These are phyloP conservation scores for Holothuria scabra DNA, from an alignment of 53 echinoderm and acorn worm species.

Conservation along the genomic window DNA sequence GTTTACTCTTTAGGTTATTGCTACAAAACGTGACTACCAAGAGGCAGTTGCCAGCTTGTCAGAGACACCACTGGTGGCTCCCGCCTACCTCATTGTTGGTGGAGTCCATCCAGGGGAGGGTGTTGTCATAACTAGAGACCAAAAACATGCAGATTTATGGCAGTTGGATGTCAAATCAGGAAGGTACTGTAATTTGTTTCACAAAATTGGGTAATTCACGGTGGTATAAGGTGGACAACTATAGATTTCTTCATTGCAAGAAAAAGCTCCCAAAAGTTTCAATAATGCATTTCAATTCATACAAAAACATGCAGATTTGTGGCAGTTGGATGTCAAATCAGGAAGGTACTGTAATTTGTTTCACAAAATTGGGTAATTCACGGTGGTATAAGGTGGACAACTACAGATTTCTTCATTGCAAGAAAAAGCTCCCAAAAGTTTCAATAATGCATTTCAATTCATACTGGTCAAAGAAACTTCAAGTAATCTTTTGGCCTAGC, in stretches of 20 bases:
- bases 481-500: too few species aligned
- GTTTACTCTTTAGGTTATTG: background rate
- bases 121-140: slow-evolving; percentile 79
- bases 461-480: too few species aligned
- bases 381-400: too few species aligned
- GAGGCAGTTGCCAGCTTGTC: slow-evolving; percentile 34
- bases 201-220: too few species aligned
- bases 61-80: slow-evolving; percentile 56
- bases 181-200: slow-evolving; percentile 47
- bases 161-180: slow-evolving; percentile 54
- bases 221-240: too few species aligned
- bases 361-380: too few species aligned
- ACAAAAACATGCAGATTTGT: slow-evolving; percentile 69
- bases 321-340: slow-evolving; percentile 60
- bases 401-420: too few species aligned
- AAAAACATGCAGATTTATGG: slow-evolving; percentile 75
- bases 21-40: slow-evolving; percentile 21
- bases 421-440: too few species aligned
- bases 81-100: slow-evolving; percentile 83
- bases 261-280: too few species aligned
- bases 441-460: too few species aligned
- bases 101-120: slow-evolving; percentile 80
- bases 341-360: slow-evolving; percentile 58
- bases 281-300: too few species aligned
- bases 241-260: too few species aligned